These are phyloP conservation scores for Megamerina dolium DNA, from an alignment of 2,888 invertebrate genomes.

Conservation along the genomic window DNA sequence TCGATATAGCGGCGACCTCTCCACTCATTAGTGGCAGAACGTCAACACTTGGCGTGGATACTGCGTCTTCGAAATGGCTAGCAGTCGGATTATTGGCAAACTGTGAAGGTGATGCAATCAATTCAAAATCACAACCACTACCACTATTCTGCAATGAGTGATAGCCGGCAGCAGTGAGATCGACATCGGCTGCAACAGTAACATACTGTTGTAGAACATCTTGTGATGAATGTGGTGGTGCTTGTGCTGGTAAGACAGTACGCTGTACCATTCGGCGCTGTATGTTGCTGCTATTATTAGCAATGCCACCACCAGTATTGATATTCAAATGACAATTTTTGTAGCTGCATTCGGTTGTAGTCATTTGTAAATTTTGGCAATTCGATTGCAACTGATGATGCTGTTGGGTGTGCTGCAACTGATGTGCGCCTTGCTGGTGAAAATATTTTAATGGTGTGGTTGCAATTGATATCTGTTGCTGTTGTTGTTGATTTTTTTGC, in stretches of 20 bases:
- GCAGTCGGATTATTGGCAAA: constrained; percentile 20
- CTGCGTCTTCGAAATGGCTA: constrained; percentile 24
- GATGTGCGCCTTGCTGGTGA: constrained; percentile 28
- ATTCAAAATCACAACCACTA: constrained; percentile 24
- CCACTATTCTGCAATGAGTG: constrained; percentile 25
- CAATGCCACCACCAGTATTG: constrained; percentile 30
- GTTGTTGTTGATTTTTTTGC: constrained; percentile 22
- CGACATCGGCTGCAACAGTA: constrained; percentile 41
- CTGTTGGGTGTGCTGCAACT: constrained; percentile 19
- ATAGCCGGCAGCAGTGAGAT: constrained; percentile 36
- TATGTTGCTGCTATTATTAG: constrained; percentile 12
- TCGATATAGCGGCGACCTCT: constrained; percentile 35
- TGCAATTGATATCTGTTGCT: constrained; percentile 16
- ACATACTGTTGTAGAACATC: constrained; percentile 39
- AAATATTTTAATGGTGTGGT: constrained; percentile 18
- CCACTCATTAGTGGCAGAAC: constrained; percentile 24
- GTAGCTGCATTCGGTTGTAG: constrained; percentile 40
- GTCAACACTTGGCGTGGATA: constrained; percentile 35
- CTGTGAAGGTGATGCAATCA: constrained; percentile 31
- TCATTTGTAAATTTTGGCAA: constrained; percentile 20
- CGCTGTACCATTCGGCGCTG: constrained; percentile 21
- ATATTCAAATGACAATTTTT: constrained; percentile 47
- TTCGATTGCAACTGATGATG: constrained; percentile 18
- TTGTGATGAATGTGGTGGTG: constrained; percentile 20
- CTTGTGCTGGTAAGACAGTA: constrained; percentile 16